Percentiles rank a stretch among this genome's conserved stretches.
These are phyloP conservation scores for Dicyrtoma fusca DNA, from an alignment of 2,888 invertebrate genomes.

Conservation along the genomic window DNA sequence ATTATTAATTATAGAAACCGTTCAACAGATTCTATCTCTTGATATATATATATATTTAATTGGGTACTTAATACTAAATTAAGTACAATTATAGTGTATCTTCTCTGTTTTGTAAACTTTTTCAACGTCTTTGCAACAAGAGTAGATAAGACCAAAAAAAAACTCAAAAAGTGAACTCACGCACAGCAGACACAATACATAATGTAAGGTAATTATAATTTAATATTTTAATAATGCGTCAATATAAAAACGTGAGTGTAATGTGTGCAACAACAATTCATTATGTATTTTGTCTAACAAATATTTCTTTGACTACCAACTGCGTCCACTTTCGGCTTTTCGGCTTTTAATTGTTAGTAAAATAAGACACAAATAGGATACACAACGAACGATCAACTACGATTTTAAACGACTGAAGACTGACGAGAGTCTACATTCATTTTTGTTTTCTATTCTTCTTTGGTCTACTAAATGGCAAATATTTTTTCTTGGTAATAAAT, in stretches of 20 bases:
- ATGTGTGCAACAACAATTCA: neutral
- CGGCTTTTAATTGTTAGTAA: neutral
- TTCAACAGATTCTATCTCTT: too few species aligned
- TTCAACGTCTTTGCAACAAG: too few species aligned
- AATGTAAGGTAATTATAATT: too few species aligned
- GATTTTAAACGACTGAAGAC: neutral
- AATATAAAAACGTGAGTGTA: conserved; percentile 13
- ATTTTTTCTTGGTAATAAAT: neutral
- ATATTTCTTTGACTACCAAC: conserved; percentile 9
- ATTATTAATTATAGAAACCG: too few species aligned
- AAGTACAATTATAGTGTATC: too few species aligned
- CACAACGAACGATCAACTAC: conserved; percentile 10
- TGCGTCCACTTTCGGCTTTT: neutral
- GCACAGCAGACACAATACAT: too few species aligned
- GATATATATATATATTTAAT: too few species aligned
- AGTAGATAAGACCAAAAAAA: too few species aligned
- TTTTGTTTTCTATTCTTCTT: conserved; percentile 4
- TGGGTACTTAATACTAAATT: too few species aligned
- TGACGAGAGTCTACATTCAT: neutral
- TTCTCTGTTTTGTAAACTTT: too few species aligned
- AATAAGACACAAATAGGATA: conserved; percentile 33
- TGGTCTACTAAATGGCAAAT: neutral
- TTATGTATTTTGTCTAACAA: neutral
- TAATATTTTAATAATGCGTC: neutral
- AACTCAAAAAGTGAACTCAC: too few species aligned